These are phyloP conservation scores for Natator depressus DNA, from an alignment of 2,113 vertebrate genomes.

Conservation along the genomic window DNA sequence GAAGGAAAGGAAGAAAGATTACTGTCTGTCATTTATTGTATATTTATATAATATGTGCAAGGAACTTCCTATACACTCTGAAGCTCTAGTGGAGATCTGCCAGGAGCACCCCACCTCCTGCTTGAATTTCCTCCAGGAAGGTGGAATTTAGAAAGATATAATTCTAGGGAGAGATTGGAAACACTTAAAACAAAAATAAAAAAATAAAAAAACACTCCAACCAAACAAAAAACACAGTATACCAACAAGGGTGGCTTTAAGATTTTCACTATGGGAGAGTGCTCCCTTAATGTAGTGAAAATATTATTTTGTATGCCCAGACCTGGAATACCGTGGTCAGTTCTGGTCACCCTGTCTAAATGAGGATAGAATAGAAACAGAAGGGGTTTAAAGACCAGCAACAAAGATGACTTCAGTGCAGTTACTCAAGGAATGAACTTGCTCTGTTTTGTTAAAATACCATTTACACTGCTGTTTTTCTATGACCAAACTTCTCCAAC, in stretches of 20 bases:
- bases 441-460: not conserved
- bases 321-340: not conserved
- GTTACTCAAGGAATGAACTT: not conserved
- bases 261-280: not conserved
- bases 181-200: not conserved
- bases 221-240: not conserved
- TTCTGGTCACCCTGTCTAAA: not conserved
- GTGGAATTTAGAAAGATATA: not conserved
- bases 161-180: not conserved
- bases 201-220: not conserved
- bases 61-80: constrained; percentile 13
- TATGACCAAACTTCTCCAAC: not conserved
- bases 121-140: not conserved
- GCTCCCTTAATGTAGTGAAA: not conserved
- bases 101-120: not conserved
- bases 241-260: not conserved
- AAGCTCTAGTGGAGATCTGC: not conserved
- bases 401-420: not conserved
- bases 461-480: not conserved
- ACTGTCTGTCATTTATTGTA: constrained; percentile 29
- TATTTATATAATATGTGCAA: constrained; percentile 56
- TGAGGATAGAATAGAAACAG: not conserved
- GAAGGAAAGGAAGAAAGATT: constrained; percentile 46
- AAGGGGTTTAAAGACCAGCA: not conserved
- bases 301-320: not conserved